Evolutionary conservation across 2,888 invertebrate genomes (phyloP).

Genomic region (Tetheella fluctuosa): DNA sequence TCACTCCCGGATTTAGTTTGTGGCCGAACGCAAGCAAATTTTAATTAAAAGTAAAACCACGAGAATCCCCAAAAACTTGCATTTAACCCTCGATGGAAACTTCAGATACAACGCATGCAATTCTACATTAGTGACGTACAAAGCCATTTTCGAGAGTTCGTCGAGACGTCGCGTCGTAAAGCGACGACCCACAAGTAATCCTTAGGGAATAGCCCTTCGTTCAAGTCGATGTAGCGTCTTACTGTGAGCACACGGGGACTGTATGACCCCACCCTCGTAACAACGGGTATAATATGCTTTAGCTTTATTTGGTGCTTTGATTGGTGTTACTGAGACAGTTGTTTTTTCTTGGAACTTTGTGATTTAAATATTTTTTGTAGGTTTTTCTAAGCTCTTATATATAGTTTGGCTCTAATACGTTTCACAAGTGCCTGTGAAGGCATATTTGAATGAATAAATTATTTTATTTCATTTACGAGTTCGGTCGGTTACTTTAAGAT

Average conservation of each 20-base stretch:
- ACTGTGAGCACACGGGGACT: background rate
- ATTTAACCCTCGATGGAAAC: background rate
- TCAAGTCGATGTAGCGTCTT: constrained; percentile 3
- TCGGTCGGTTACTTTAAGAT: no score
- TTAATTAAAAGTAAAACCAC: background rate
- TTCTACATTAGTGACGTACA: constrained; percentile 4
- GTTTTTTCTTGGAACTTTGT: background rate
- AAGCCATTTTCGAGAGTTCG: constrained; percentile 1
- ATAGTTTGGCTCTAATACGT: no score
- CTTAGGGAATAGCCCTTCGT: constrained; percentile 1
- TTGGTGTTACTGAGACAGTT: background rate
- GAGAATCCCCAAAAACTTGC: background rate
- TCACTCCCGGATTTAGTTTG: no score
- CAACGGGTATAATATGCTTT: background rate
- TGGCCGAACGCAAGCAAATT: no score
- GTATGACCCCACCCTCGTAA: background rate
- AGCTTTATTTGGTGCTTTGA: background rate
- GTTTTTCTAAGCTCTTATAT: no score
- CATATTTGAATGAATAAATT: no score
- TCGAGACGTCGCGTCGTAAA: constrained; percentile 2
- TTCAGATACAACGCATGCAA: constrained; percentile 1
- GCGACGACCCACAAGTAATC: background rate
- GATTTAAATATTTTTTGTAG: no score
- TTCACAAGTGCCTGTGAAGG: no score
- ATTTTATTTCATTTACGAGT: no score